Evolutionary conservation across 2,888 invertebrate species (phyloP), one percentile per base, ranked within the genome.

Genomic region (Troides aeacus): DNA sequence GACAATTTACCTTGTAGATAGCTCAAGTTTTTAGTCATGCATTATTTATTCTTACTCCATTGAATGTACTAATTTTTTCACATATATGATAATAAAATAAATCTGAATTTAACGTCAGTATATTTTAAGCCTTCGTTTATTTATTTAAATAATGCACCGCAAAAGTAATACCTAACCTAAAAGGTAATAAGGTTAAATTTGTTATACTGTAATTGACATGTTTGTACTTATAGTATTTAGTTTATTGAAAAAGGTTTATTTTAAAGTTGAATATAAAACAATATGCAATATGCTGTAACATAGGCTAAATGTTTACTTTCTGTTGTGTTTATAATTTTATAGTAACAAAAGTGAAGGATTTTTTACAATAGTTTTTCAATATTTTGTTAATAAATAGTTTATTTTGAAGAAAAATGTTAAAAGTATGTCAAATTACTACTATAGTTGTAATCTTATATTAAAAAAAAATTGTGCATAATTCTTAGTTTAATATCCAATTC

Each of bases 111-210:
- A 65, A 23, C 10, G n/a, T 7, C 58, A 24, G 23, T 3, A 4
- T 50, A 18, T 60, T 30, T 60, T 30, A 66, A 23, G 21, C 12
- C 24, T 46, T 30, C 30, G 30, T 6, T 53, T 53, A n/a, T 53
- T n/a, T n/a, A 53, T 53, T n/a, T 53, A 53, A 53, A n/a, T n/a
- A 53, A 18, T 18, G 24, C 66, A 66, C 60, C 53, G 66, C 65
- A 24, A 65, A 39, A 65, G 7, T 58, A 23, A 58, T 15, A 53
- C 18, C 1, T 53, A n/a, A 4, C 5, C 5, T 15, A 18, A 17
- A 17, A 18, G 18, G 5, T 4, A 50, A 46, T 10, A 15, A 7
- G 8, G 1, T 18, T 1, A 53, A 6, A 1, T 53, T 6, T 18
- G 18, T 53, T 7, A 53, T 53, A 12, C 18, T 4, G 53, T 53